Evolutionary conservation across 2,113 vertebrate species (phyloP), one percentile per base, ranked within the genome.

Genomic region (Recurvirostra avosetta): DNA sequence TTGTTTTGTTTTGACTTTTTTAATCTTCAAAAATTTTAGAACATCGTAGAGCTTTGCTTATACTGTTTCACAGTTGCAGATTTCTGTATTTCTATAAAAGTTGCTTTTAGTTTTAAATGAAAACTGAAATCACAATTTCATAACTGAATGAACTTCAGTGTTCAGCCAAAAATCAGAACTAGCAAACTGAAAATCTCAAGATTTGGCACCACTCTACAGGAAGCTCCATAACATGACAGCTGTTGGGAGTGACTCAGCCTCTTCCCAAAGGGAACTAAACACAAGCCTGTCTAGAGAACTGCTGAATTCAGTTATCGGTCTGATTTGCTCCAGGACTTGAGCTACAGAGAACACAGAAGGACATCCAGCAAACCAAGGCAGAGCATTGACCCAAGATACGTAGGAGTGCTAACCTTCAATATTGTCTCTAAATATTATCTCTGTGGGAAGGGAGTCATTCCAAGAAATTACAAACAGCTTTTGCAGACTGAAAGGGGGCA

Each of bases 401-500:
- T 12, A 81, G 52, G 41, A 88, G 71, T 8, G 6, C 21, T 74
- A 63, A 63, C 49, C n/a, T 71, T 66, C 43, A 22, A 1, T 55
- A n/a, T n/a, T 56, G 41, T 56, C 58, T 79, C 53, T 79, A 81
- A 88, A 75, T 63, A 76, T 50, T 62, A 47, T 34, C 83, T 86
- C 62, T 66, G 45, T 73, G 41, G 62, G 50, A 76, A 90, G 32
- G 14, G 61, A 75, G 19, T 53, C n/a, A 56, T 76, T 84, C 45
- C 79, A 91, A 95, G 78, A 75, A 91, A 67, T 78, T 62, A 81
- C 55, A 83, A 89, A 92, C 16, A 23, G 53, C 52, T 86, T 95
- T 80, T 73, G 38, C 87, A 94, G 61, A 71, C 56, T 56, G 22
- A 61, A 47, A 79, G 41, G 71, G 72, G 65, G 12, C 47, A 75